phyloP scores from a whole-genome alignment of 1,140 invertebrate species.

The Yoshiicerus persimilis region DNA sequence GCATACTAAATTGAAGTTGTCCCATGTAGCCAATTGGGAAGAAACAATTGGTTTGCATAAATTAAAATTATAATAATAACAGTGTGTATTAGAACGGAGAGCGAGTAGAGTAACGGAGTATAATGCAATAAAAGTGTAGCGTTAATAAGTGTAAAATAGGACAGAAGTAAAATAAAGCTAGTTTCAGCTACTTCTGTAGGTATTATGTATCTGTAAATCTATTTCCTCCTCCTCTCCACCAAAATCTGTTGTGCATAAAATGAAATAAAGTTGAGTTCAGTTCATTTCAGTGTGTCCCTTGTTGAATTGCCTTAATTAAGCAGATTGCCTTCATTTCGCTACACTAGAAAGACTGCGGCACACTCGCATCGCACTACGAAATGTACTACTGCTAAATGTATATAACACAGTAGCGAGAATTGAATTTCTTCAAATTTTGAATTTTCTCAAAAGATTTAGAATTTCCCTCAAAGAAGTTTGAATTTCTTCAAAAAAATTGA shows the following conservation, averaged over 20 bases:
- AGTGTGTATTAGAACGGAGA: background rate
- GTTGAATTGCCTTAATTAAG: slow-evolving; percentile 3
- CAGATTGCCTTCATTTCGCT: slow-evolving; percentile 5
- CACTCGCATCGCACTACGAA: background rate
- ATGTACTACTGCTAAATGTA: no score
- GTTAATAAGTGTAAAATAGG: background rate
- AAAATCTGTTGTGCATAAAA: background rate
- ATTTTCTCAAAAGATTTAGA: no score
- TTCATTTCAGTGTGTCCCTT: background rate
- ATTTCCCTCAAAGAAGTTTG: no score
- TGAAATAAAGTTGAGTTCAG: background rate
- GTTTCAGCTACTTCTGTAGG: background rate
- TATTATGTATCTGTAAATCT: background rate
- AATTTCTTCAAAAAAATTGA: no score
- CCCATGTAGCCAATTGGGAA: background rate
- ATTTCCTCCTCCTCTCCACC: background rate
- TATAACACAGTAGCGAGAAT: no score
- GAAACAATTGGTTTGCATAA: background rate
- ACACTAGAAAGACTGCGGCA: background rate
- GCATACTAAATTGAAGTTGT: background rate
- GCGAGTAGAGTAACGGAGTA: no score
- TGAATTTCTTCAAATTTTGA: no score
- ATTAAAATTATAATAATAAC: background rate
- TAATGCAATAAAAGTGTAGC: background rate
- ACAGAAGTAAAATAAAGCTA: background rate